A percentile compares a stretch with the other conserved stretches of the same genome.
phyloP scores from a whole-genome alignment of 1,140 invertebrate species.

The Proales similis region DNA sequence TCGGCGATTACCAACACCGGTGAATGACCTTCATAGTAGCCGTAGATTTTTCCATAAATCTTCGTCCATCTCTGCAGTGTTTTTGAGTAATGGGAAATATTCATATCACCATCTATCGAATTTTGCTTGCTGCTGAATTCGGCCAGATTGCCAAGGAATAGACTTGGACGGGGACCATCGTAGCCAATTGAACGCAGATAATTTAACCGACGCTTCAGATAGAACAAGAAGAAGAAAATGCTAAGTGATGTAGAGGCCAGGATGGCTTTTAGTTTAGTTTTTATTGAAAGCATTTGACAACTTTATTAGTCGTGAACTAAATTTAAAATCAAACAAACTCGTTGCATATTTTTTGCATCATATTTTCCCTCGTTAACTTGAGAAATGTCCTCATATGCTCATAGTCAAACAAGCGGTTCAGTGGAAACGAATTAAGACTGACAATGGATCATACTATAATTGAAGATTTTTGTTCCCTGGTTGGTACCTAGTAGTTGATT shows the following conservation, averaged over 20 bases:
- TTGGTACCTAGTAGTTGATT: too few relatives aligned
- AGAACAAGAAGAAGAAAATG: neutral
- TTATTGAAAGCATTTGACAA: too few relatives aligned
- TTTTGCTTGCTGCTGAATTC: slow-evolving; percentile 9
- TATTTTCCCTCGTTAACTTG: too few relatives aligned
- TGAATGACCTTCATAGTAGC: slow-evolving; percentile 29
- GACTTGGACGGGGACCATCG: slow-evolving; percentile 23
- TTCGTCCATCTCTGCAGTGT: slow-evolving; percentile 18
- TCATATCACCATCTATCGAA: neutral
- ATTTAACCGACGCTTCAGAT: slow-evolving; percentile 17
- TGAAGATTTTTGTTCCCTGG: too few relatives aligned
- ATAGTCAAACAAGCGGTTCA: too few relatives aligned
- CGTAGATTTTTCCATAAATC: slow-evolving; percentile 30
- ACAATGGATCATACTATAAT: too few relatives aligned
- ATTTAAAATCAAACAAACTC: slow-evolving; percentile 7
- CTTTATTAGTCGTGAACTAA: slow-evolving; percentile 4
- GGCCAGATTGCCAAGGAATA: slow-evolving; percentile 23
- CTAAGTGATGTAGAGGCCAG: slow-evolving; percentile 9
- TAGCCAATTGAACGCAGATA: slow-evolving; percentile 23
- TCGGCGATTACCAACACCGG: slow-evolving; percentile 34
- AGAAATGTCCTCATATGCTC: too few relatives aligned
- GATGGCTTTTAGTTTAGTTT: slow-evolving; percentile 9
- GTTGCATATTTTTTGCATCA: neutral
- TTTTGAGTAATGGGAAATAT: slow-evolving; percentile 32
- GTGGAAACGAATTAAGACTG: too few relatives aligned